Evolutionary conservation across 2,113 vertebrate genomes (phyloP), one percentile per base, ranked within the genome.

Genomic region (Elachura formosa): DNA sequence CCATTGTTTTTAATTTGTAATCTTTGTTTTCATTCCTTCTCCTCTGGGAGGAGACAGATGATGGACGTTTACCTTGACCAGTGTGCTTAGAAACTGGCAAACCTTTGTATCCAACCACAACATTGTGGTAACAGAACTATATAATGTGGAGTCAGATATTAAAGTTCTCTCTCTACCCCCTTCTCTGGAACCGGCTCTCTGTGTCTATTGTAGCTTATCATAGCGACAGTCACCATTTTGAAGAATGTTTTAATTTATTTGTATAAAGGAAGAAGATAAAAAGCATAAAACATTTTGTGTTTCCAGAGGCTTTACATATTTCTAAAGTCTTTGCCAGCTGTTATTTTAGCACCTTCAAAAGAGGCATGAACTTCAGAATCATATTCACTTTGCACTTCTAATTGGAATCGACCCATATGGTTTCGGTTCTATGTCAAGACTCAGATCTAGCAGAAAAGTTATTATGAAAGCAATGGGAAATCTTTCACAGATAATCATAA

Each of bases 281-380:
- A 94, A 88, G 19, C 84, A n/a, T 91, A 82, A 78, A 94, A 72
- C 36, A 52, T 48, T 80, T 96, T 94, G 16, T 28, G 24, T 76
- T 79, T 83, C 23, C 24, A 54, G 71, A 83, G 84, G 48, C 19
- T 36, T 89, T 87, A 66, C 29, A 43, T 91, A 96, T 91, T 90
- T 40, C 63, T 75, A 73, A 93, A 90, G 29, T n/a, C 76, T 67
- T 87, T 87, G 16, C 43, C 58, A 80, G 4, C 55, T n/a, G 41
- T 66, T 66, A 40, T 87, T 94, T 81, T 45, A 79, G 33, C 33
- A 81, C 45, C 51, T 80, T 92, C 56, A 76, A 45, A 90, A 92
- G 52, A 38, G 23, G 86, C 45, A 51, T 33, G 33, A 43, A 22
- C 64, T 61, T 62, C 87, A 93, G 62, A 96, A 68, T 49, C 69